Conservation (phyloP, 1,140 invertebrate genomes). For the Idris sp. region DNA sequence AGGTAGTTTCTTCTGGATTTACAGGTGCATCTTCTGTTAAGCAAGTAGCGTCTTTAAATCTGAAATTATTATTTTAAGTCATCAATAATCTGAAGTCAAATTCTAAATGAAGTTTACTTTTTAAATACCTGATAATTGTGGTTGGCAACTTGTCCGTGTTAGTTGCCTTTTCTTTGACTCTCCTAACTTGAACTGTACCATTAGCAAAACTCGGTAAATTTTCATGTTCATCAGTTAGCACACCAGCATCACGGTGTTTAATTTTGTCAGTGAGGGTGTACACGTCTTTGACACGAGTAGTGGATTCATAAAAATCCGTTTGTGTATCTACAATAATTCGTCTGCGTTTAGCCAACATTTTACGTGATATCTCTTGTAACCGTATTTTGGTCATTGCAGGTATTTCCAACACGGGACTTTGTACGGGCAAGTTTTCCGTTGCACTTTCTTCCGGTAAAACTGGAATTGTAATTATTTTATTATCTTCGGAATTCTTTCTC, state of each 20-base stretch:
- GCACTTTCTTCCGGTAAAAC: slow-evolving; percentile 63
- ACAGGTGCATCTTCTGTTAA: background rate
- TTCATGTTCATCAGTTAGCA: slow-evolving; percentile 71
- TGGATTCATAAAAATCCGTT: slow-evolving; percentile 76
- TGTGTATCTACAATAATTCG: slow-evolving; percentile 81
- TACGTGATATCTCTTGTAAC: slow-evolving; percentile 74
- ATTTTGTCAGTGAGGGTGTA: slow-evolving; percentile 72
- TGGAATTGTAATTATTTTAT: slow-evolving; percentile 62
- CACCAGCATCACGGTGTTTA: slow-evolving; percentile 60
- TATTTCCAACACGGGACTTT: slow-evolving; percentile 61
- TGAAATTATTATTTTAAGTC: background rate
- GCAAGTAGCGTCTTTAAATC: slow-evolving; percentile 9
- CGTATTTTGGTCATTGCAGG: slow-evolving; percentile 68
- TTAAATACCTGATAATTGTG: slow-evolving; percentile 56
- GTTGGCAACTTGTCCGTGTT: slow-evolving; percentile 65
- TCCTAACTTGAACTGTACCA: slow-evolving; percentile 22
- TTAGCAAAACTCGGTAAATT: slow-evolving; percentile 48
- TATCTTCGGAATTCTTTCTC: slow-evolving; percentile 80
- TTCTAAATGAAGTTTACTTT: too few relatives aligned
- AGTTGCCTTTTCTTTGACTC: slow-evolving; percentile 72
- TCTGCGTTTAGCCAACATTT: slow-evolving; percentile 77
- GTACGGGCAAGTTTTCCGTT: slow-evolving; percentile 57
- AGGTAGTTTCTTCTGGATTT: background rate
- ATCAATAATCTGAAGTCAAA: background rate
- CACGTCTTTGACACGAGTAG: slow-evolving; percentile 80